A percentile compares a stretch with the other conserved stretches of the same genome.
Conservation (phyloP, 2,113 vertebrate genomes). For the Hippoglossus stenolepis region DNA sequence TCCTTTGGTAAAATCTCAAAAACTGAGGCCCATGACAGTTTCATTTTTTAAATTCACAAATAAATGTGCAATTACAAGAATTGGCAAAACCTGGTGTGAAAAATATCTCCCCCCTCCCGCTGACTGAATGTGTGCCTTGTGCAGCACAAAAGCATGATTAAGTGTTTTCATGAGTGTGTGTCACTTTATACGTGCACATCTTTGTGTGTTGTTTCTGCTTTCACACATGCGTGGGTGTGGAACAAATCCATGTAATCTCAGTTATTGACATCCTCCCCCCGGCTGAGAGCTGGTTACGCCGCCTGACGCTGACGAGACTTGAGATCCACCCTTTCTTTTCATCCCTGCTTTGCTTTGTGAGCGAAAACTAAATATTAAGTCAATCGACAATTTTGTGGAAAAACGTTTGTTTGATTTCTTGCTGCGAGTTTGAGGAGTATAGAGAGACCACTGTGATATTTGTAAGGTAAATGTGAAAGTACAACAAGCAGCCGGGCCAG, state of each 20-base stretch:
- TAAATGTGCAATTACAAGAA: constrained; percentile 56
- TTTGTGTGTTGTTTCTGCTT: constrained; percentile 45
- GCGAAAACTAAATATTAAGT: neutral
- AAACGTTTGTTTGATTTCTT: neutral
- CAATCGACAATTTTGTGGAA: neutral
- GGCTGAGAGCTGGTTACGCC: constrained; percentile 48
- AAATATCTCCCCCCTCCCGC: constrained; percentile 45
- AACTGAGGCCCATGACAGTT: constrained; percentile 24
- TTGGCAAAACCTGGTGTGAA: constrained; percentile 53
- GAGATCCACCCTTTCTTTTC: constrained; percentile 37
- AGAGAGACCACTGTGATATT: neutral
- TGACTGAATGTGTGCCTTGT: constrained; percentile 46
- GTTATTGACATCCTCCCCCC: constrained; percentile 73
- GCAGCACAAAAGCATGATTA: constrained; percentile 54
- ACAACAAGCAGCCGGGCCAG: neutral
- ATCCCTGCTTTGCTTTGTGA: constrained; percentile 21
- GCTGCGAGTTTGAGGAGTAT: neutral
- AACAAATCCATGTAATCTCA: constrained; percentile 72
- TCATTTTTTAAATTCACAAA: constrained; percentile 45
- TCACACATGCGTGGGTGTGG: constrained; percentile 55
- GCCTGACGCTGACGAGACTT: constrained; percentile 55
- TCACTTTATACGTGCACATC: constrained; percentile 28
- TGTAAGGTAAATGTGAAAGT: neutral
- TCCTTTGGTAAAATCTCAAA: constrained; percentile 14
- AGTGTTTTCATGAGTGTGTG: constrained; percentile 57